Conservation (phyloP, 2,888 invertebrate genomes). For the Incurvaria masculella region DNA sequence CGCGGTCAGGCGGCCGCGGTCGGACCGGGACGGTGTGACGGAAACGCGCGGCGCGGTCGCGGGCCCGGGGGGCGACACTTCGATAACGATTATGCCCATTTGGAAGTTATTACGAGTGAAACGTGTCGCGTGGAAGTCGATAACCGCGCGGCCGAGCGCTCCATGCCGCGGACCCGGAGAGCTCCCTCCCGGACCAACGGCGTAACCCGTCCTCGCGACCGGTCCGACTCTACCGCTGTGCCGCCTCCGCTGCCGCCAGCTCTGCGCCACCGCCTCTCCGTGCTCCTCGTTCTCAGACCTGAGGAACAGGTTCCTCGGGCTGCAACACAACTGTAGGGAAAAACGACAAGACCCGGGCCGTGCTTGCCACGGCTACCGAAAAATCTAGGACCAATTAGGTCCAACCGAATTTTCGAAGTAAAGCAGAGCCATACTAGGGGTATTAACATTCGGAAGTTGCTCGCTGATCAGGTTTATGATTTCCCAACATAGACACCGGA, state of each 20-base stretch:
- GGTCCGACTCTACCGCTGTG: background rate
- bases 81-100: constrained; percentile 3
- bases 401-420: no score
- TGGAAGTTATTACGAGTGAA: constrained; percentile 2
- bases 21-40: constrained; percentile 14
- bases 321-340: no score
- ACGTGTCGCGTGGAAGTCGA: background rate
- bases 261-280: background rate
- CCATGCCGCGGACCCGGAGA: background rate
- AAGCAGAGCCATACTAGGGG: no score
- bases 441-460: no score
- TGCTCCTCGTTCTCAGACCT: background rate
- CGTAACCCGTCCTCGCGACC: no score
- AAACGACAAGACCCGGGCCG: no score
- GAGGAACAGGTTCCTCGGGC: background rate
- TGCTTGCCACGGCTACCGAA: no score
- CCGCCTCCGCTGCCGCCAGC: background rate
- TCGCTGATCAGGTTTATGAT: no score
- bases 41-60: constrained; percentile 28
- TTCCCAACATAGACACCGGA: no score
- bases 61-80: constrained; percentile 8
- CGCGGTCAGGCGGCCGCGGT: constrained; percentile 10
- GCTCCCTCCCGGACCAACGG: background rate
- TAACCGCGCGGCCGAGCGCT: constrained; percentile 1
- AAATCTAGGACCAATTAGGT: no score